phyloP scores from a whole-genome alignment of 2,113 vertebrate genomes.

The Cyanocitta stelleri region DNA sequence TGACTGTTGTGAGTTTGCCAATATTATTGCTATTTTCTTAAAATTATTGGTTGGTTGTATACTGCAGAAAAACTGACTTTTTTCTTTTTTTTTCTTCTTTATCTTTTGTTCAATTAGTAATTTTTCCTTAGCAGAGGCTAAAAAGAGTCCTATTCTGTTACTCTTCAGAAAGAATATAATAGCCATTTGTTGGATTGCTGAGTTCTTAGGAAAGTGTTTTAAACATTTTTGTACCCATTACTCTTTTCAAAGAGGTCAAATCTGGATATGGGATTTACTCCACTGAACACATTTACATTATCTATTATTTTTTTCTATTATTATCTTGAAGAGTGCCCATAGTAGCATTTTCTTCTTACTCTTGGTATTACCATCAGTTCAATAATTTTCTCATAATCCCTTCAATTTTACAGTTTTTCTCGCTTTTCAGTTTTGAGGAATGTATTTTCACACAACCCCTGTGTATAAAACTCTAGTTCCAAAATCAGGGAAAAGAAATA shows the following conservation, averaged over 20 bases:
- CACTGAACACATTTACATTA: not conserved
- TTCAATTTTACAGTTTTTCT: not conserved
- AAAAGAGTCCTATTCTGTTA: not conserved
- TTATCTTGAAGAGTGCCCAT: not conserved
- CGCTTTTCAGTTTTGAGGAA: not conserved
- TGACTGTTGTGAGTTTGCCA: not conserved
- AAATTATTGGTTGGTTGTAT: not conserved
- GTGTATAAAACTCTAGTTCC: not conserved
- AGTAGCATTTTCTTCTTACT: not conserved
- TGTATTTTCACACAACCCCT: not conserved
- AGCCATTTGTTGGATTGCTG: not conserved
- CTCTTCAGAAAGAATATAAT: not conserved
- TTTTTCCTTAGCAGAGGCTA: not conserved
- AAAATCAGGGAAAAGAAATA: not conserved
- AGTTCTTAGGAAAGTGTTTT: not conserved
- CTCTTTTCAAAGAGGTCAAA: not conserved
- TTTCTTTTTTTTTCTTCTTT: not conserved
- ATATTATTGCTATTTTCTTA: not conserved
- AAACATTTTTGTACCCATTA: not conserved
- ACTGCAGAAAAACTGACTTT: not conserved
- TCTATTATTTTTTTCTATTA: not conserved
- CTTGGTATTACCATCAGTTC: not conserved
- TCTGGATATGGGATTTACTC: not conserved
- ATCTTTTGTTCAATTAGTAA: not conserved
- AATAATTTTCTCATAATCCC: not conserved